Conservation (phyloP, 2,797 vertebrate species). For the Coregonus sp. region DNA sequence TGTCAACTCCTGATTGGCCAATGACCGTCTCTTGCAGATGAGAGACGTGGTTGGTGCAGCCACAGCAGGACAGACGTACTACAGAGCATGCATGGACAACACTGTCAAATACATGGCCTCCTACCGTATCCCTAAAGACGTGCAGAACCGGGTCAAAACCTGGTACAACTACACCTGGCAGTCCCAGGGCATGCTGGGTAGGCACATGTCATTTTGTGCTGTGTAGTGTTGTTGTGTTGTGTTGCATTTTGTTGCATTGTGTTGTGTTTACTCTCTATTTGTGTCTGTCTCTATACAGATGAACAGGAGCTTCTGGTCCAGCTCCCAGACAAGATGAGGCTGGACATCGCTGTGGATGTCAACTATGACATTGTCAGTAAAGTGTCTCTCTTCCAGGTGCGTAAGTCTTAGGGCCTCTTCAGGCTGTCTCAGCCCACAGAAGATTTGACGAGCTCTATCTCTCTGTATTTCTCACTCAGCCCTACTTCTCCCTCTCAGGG, state of each 20-base stretch:
- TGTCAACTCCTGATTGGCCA: background rate
- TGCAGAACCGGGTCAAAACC: conserved; percentile 94
- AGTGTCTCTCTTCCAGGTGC: conserved; percentile 95
- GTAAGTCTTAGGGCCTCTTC: background rate
- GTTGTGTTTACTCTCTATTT: background rate
- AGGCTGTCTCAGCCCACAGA: background rate
- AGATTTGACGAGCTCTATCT: background rate
- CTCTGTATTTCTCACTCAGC: background rate
- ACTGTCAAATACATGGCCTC: conserved; percentile 97
- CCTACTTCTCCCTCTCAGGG: conserved; percentile 74
- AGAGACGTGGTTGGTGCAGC: conserved; percentile 95
- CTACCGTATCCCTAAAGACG: conserved; percentile 88
- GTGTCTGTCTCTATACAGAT: conserved; percentile 68
- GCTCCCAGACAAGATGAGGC: conserved; percentile 94
- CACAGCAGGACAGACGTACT: conserved; percentile 91
- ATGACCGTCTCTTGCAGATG: conserved; percentile 78
- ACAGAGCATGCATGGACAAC: conserved; percentile 93
- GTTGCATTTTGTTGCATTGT: background rate
- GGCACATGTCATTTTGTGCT: conserved; percentile 49
- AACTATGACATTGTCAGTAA: conserved; percentile 96
- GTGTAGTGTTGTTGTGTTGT: background rate
- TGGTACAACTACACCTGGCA: conserved; percentile 99
- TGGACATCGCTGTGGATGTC: conserved; percentile 93
- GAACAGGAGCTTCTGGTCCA: conserved; percentile 92
- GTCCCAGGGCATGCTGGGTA: conserved; percentile 99